A percentile compares a stretch with the other conserved stretches of the same genome.
Conservation (phyloP, 1,140 invertebrate species). For the Brachionus asplanchnoidis region DNA sequence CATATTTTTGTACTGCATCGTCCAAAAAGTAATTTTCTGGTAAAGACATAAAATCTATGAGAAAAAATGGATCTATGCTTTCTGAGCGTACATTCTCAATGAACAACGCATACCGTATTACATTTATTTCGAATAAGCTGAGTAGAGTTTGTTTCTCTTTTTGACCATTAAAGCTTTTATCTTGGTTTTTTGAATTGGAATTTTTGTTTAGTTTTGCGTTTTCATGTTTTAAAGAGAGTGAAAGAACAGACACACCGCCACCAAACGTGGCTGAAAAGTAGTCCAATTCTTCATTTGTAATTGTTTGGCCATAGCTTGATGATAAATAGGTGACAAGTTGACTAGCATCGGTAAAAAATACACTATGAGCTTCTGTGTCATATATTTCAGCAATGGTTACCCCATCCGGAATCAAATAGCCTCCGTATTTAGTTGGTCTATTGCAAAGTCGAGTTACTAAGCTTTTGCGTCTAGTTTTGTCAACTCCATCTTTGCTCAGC, state of each 20-base stretch:
- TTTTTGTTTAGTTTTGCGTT: background rate
- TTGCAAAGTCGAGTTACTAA: conserved; percentile 31
- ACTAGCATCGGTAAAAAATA: conserved; percentile 36
- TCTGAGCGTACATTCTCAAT: conserved; percentile 26
- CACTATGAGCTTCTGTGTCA: conserved; percentile 36
- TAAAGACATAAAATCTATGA: conserved; percentile 40
- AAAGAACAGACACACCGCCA: background rate
- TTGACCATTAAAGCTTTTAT: background rate
- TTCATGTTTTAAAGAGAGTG: background rate
- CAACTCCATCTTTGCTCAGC: conserved; percentile 14
- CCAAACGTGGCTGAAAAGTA: conserved; percentile 36
- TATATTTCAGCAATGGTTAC: conserved; percentile 38
- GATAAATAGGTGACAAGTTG: conserved; percentile 27
- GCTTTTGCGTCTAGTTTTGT: conserved; percentile 35
- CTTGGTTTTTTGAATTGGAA: background rate
- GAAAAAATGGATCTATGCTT: conserved; percentile 36
- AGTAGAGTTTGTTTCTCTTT: conserved; percentile 8
- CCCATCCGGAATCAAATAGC: conserved; percentile 19
- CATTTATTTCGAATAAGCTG: conserved; percentile 28
- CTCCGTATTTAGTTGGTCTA: conserved; percentile 23
- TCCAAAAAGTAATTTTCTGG: conserved; percentile 30
- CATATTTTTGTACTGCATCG: background rate
- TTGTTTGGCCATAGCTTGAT: conserved; percentile 17
- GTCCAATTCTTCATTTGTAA: conserved; percentile 29
- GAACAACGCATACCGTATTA: conserved; percentile 29